These are phyloP conservation scores for Euplagia quadripunctaria DNA, from an alignment of 2,888 invertebrate species.

Conservation along the genomic window DNA sequence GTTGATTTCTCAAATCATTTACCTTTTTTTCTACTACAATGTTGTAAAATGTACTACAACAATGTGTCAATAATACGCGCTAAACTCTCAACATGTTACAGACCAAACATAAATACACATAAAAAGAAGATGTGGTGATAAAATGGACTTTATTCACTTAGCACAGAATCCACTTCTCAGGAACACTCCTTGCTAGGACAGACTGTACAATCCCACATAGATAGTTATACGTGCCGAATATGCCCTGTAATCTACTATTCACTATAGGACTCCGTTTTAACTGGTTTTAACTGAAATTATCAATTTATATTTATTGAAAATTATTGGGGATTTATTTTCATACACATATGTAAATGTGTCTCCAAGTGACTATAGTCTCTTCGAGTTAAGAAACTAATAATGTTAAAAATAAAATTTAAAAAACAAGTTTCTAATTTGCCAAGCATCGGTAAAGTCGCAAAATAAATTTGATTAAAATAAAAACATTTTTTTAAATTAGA, in stretches of 20 bases:
- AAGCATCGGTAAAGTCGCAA: too few relatives aligned
- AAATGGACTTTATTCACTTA: constrained; percentile 51
- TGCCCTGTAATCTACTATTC: constrained; percentile 40
- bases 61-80: constrained; percentile 32
- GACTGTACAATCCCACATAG: constrained; percentile 73
- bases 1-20: background rate
- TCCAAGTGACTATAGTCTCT: background rate
- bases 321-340: background rate
- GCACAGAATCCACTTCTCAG: constrained; percentile 69
- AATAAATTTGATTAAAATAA: too few relatives aligned
- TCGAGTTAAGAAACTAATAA: constrained; percentile 4
- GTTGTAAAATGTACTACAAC: constrained; percentile 29
- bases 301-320: background rate
- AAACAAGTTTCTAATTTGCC: too few relatives aligned
- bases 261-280: constrained; percentile 42
- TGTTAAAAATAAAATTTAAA: background rate
- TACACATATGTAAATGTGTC: background rate
- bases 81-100: constrained; percentile 28
- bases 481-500: too few relatives aligned
- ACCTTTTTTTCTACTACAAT: background rate
- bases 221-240: constrained; percentile 54
- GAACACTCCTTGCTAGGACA: constrained; percentile 69
- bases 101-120: constrained; percentile 26
- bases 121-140: constrained; percentile 34
- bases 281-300: constrained; percentile 31